phyloP scores from a whole-genome alignment of 2,888 invertebrate genomes.

The Mactromeris polynyma region DNA sequence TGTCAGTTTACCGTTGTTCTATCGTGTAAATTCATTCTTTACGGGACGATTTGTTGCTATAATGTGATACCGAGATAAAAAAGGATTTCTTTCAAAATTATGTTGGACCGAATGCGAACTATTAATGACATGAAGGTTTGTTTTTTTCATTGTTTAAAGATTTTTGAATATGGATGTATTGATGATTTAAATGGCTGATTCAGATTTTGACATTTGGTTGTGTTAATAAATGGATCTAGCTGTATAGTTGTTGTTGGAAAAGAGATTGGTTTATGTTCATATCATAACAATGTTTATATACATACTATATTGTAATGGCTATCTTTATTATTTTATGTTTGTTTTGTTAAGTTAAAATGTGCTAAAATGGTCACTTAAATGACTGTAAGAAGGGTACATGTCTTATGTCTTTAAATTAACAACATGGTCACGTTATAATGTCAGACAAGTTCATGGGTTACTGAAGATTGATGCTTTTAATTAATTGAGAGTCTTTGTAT shows the following conservation, averaged over 20 bases:
- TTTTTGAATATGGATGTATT: neutral
- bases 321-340: neutral
- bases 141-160: neutral
- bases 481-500: too few relatives aligned
- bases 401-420: too few relatives aligned
- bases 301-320: neutral
- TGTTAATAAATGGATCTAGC: neutral
- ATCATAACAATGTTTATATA: too few relatives aligned
- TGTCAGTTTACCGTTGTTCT: neutral
- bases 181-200: neutral
- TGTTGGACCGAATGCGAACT: constrained; percentile 61
- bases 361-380: too few relatives aligned
- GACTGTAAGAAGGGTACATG: too few relatives aligned
- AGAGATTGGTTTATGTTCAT: too few relatives aligned
- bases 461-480: too few relatives aligned
- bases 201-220: neutral
- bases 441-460: too few relatives aligned
- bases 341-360: too few relatives aligned
- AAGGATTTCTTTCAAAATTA: neutral
- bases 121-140: constrained; percentile 46
- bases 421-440: too few relatives aligned
- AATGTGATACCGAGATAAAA: neutral
- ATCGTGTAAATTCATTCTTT: neutral
- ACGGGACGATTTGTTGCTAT: neutral
- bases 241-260: neutral